Percentiles rank a stretch among this genome's conserved stretches.
These are phyloP conservation scores for Silvanus unidentatus DNA, from an alignment of 2,888 invertebrate species.

Conservation along the genomic window DNA sequence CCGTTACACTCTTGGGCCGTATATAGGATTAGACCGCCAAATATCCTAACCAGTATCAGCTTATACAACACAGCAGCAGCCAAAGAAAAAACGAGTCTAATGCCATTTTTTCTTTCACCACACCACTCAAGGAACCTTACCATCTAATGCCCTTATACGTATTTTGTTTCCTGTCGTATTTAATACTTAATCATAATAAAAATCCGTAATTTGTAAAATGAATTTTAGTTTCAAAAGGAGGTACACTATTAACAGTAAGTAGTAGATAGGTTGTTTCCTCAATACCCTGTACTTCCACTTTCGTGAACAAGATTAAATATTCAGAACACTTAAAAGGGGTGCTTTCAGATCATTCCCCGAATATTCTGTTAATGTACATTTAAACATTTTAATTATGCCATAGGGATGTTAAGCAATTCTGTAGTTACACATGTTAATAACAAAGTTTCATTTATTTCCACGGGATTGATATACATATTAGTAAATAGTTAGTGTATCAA, in stretches of 20 bases:
- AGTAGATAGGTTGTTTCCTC: neutral
- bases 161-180: too few relatives aligned
- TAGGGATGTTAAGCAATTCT: conserved; percentile 7
- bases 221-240: conserved; percentile 1
- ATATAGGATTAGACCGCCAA: conserved; percentile 15
- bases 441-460: conserved; percentile 5
- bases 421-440: conserved; percentile 5
- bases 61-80: conserved; percentile 8
- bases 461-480: neutral
- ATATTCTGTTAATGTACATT: conserved; percentile 29
- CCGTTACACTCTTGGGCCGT: conserved; percentile 14
- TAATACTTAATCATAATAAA: too few relatives aligned
- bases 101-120: neutral
- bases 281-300: conserved; percentile 9
- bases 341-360: conserved; percentile 38
- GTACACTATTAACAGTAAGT: neutral
- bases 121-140: neutral
- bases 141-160: too few relatives aligned
- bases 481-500: too few relatives aligned
- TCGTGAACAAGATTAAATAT: conserved; percentile 40
- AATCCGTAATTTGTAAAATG: neutral
- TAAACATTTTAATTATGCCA: conserved; percentile 24
- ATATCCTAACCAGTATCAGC: conserved; percentile 13
- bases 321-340: conserved; percentile 47
- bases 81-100: neutral